Evolutionary conservation across 2,113 vertebrate genomes (phyloP).

Genomic region (Oncorhynchus gorbuscha): DNA sequence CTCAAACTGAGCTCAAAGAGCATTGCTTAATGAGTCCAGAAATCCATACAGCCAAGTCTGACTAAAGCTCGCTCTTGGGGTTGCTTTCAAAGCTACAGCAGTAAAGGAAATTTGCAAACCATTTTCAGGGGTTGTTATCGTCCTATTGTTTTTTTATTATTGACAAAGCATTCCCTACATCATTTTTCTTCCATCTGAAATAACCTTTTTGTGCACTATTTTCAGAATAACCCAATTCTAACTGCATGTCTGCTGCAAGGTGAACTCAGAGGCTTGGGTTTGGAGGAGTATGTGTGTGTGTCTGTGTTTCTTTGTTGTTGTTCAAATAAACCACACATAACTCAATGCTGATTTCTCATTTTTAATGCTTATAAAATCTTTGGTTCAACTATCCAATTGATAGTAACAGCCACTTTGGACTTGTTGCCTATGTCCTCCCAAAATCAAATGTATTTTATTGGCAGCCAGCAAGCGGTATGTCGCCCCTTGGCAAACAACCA

Average conservation of each 20-base stretch:
- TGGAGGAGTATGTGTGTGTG: not conserved
- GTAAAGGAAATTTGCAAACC: not conserved
- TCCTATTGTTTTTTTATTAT: constrained; percentile 13
- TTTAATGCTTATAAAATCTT: not conserved
- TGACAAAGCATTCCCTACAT: constrained; percentile 39
- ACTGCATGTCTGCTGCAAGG: not conserved
- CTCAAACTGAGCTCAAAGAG: not conserved
- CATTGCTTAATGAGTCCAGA: not conserved
- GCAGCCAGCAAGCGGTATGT: not conserved
- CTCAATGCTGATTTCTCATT: not conserved
- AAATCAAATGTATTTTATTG: not conserved
- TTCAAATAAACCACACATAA: no score
- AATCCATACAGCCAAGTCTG: not conserved
- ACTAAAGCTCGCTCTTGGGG: not conserved
- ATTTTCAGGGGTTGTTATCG: not conserved
- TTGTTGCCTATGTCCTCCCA: not conserved
- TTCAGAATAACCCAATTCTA: not conserved
- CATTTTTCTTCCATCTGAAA: constrained; percentile 3
- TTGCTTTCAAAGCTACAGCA: constrained; percentile 1
- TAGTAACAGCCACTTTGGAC: not conserved
- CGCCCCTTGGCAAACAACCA: not conserved
- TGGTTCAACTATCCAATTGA: not conserved
- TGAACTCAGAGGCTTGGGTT: not conserved
- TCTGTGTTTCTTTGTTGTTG: constrained; percentile 30
- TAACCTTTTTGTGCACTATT: no score